phyloP scores from a whole-genome alignment of 2,888 invertebrate genomes.

The Amphipoea oculea region DNA sequence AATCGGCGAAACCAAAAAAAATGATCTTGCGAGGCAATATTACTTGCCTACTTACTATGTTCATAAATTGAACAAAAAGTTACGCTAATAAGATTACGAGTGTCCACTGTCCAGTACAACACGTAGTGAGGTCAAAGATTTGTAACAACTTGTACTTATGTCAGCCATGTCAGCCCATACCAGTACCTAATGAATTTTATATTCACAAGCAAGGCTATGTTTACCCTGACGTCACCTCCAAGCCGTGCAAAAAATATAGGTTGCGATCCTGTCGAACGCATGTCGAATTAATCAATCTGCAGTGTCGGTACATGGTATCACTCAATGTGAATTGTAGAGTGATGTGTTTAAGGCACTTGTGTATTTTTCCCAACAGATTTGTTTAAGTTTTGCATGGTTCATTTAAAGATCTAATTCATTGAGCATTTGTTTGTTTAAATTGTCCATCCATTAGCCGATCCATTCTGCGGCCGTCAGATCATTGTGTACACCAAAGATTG shows the following conservation, averaged over 20 bases:
- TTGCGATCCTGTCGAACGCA: slow-evolving; percentile 66
- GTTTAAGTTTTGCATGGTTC: slow-evolving; percentile 44
- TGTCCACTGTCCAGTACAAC: slow-evolving; percentile 16
- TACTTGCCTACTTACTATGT: not conserved
- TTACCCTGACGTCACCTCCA: slow-evolving; percentile 73
- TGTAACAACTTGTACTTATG: slow-evolving; percentile 33
- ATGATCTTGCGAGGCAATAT: not conserved
- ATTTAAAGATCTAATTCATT: slow-evolving; percentile 47
- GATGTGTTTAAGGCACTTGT: slow-evolving; percentile 32
- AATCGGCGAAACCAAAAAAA: slow-evolving; percentile 10
- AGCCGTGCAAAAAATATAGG: slow-evolving; percentile 67
- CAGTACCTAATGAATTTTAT: slow-evolving; percentile 70
- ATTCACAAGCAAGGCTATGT: slow-evolving; percentile 74
- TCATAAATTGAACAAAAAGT: slow-evolving; percentile 40
- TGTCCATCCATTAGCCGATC: slow-evolving; percentile 55
- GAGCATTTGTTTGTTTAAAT: slow-evolving; percentile 61
- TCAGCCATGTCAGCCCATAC: slow-evolving; percentile 59
- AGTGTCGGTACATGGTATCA: slow-evolving; percentile 21
- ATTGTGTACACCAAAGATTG: slow-evolving; percentile 33
- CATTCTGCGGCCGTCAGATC: slow-evolving; percentile 42
- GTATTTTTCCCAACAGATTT: slow-evolving; percentile 45
- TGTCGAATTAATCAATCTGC: slow-evolving; percentile 66
- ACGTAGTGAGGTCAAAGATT: slow-evolving; percentile 56
- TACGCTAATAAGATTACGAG: slow-evolving; percentile 57
- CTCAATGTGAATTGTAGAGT: slow-evolving; percentile 17